Evolutionary conservation across 2,888 invertebrate species (phyloP).

Genomic region (Calliphora vomitoria): DNA sequence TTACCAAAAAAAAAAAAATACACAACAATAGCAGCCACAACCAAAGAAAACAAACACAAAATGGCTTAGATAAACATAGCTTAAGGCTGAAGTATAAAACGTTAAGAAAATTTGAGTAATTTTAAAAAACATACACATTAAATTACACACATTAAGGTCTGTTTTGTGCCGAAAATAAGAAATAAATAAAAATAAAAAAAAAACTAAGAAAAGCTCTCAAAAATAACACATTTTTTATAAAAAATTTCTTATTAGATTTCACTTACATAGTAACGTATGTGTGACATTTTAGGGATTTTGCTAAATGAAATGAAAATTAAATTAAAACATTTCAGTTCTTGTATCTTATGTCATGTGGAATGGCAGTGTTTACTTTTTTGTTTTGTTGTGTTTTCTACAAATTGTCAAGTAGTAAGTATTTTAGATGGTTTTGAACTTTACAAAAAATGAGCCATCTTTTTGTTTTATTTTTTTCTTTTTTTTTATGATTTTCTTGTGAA

Average conservation of each 20-base stretch:
- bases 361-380: not conserved
- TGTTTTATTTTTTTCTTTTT: not conserved
- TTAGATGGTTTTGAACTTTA: no score
- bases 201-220: constrained; percentile 2
- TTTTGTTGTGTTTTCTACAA: not conserved
- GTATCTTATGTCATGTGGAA: constrained; percentile 11
- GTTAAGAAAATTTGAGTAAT: not conserved
- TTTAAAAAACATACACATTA: not conserved
- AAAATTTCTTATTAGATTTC: not conserved
- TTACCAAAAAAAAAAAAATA: not conserved
- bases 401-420: no score
- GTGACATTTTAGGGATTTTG: constrained; percentile 2
- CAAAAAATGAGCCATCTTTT: not conserved
- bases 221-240: not conserved
- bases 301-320: constrained; percentile 8
- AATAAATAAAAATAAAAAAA: not conserved
- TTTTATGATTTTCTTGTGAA: not conserved
- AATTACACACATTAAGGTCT: not conserved
- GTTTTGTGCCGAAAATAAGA: not conserved
- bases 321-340: not conserved
- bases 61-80: constrained; percentile 6
- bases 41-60: constrained; percentile 27
- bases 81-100: constrained; percentile 16
- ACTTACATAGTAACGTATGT: not conserved
- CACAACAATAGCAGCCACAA: constrained; percentile 12